Evolutionary conservation across 2,888 invertebrate genomes (phyloP), one percentile per base, ranked within the genome.

Genomic region (Caenorhabditis panamensis): DNA sequence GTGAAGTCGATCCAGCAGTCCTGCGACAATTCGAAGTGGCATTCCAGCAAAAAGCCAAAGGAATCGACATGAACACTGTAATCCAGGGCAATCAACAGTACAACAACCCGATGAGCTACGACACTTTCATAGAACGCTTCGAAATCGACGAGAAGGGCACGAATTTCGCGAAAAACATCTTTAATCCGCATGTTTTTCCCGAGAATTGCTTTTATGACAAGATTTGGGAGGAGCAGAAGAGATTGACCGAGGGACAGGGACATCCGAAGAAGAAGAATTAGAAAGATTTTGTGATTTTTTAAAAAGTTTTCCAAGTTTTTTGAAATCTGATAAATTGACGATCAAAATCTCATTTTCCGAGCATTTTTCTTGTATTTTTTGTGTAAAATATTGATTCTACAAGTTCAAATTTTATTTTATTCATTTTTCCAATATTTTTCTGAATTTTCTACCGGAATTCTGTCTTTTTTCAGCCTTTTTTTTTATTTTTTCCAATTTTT

Each of bases 21-120:
- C 24, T 69, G 49, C 31, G 26, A 1, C 41, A 22, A 37, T 77
- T 84, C 51, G 83, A 77, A 20, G 44, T 24, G 8, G 81, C 79
- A 0, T 84, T 84, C 44, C 47, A 24, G 5, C 76, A 83, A 58
- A 84, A 84, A 56, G 79, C 58, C 4, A 44, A 1, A 2, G 84
- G 84, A 24, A 47, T 37, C 4, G 81, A 83, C 59, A 58, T 84
- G 62, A 84, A 84, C 49, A 24, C 51, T 22, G 64, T 64, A n/a
- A 72, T 84, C 16, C 84, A 84, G 36, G 51, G 62, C 2, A 72
- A 62, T 36, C 69, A 76, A 11, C 76, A 81, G 22, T 86, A 82
- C 73, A 73, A 76, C 37, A 86, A 86, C 63, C 86, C 86, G 16
- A 83, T 84, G 63, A 85, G 84, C 66, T 86, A 86, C 67, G 82